Base-by-base conservation (phyloP, 2,113 vertebrate species). In the Rostratula benghalensis region DNA sequence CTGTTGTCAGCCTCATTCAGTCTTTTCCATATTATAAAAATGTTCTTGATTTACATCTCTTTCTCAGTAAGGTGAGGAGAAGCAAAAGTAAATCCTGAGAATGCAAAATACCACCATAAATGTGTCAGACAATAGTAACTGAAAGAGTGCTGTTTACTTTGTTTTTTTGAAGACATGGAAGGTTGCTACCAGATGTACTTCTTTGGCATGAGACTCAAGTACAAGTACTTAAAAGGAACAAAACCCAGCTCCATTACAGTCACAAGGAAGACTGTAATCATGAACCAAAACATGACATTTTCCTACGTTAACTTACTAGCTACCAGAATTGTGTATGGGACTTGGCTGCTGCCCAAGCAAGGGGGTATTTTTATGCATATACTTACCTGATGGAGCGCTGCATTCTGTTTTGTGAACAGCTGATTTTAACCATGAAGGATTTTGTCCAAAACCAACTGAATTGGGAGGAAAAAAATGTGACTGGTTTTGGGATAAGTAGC, bases 171-270 rank as follows among this genome's bases (percentile, higher is more conserved):
- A 83, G 68, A 91, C 63, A 51, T 67, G 68, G 57, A 73, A 75
- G 83, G 89, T 93, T 91, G 81, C 79, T 93, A 89, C 81, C 81
- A 91, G 77, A 81, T 90, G 75, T 91, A 70, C n/a, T 90, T 60
- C 84, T 78, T 85, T 93, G 78, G 41, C 31, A 30, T 8, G 53
- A 63, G 68, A 30, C 57, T 54, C 41, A 56, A 93, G 27, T 78
- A 46, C 33, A 87, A 61, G 82, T 93, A 64, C 59, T 78, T 91
- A 16, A 56, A 54, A 88, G 50, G 80, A 78, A 57, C 19, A 83
- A 68, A 82, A 13, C 2, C 1, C 22, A 39, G 30, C 60, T 87
- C 90, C 24, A 4, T 75, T 71, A 28, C 28, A 75, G 69, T 83
- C 56, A 46, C 19, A 25, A 25, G 82, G 77, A 69, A 89, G 27